Conservation (phyloP, 2,888 invertebrate genomes). For the Auanema freiburgensis region DNA sequence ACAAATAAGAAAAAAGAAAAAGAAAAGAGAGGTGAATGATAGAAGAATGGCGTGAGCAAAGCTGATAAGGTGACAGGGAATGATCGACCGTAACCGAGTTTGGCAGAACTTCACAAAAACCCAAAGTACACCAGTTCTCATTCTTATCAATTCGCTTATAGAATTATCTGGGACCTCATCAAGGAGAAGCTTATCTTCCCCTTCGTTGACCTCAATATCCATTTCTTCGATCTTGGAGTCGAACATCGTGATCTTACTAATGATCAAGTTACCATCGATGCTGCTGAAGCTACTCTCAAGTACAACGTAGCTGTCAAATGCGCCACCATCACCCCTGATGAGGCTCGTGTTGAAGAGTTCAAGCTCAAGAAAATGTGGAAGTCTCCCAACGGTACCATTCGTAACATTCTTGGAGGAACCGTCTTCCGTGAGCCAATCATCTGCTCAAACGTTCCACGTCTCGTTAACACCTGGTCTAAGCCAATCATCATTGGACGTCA, state of each 20-base stretch:
- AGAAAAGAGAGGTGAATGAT: not conserved
- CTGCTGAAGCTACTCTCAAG: slow-evolving; percentile 91
- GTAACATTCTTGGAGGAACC: slow-evolving; percentile 70
- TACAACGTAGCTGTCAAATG: slow-evolving; percentile 99
- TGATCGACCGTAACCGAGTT: not conserved
- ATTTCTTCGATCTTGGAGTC: slow-evolving; percentile 90
- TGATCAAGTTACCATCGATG: slow-evolving; percentile 93
- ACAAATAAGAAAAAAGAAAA: not conserved
- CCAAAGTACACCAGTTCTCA: no score
- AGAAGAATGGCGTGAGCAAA: not conserved
- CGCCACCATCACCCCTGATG: slow-evolving; percentile 95
- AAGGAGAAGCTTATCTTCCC: slow-evolving; percentile 95
- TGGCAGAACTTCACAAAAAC: no score
- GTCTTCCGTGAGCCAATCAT: slow-evolving; percentile 71
- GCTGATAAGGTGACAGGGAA: slow-evolving; percentile 1
- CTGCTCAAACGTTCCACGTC: slow-evolving; percentile 80
- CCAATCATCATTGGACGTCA: slow-evolving; percentile 98
- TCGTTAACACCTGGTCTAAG: slow-evolving; percentile 91
- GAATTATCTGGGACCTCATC: slow-evolving; percentile 97
- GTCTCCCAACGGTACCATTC: slow-evolving; percentile 71
- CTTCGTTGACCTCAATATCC: slow-evolving; percentile 89
- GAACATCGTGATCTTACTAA: slow-evolving; percentile 89
- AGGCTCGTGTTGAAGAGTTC: slow-evolving; percentile 82
- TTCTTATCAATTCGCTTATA: slow-evolving; percentile 37
- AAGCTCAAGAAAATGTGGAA: slow-evolving; percentile 71